Percentiles rank a stretch among this genome's conserved stretches.
phyloP scores from a whole-genome alignment of 2,888 invertebrate species.

The Neelides folsomi region DNA sequence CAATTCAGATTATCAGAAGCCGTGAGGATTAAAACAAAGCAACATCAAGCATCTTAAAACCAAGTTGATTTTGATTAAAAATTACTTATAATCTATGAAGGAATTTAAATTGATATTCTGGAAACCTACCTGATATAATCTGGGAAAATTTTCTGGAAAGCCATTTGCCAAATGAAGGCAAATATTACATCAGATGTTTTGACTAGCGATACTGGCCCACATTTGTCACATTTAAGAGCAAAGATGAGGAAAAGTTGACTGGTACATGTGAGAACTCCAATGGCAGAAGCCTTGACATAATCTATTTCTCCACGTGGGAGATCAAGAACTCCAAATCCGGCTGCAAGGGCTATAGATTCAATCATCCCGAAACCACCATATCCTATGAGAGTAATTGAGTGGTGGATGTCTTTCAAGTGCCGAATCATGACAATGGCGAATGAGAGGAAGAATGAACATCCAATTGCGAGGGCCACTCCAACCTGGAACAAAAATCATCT shows the following conservation, averaged over 20 bases:
- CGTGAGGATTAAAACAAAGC: no score
- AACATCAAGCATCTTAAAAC: no score
- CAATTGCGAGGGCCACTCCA: slow-evolving; percentile 24
- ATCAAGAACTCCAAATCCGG: slow-evolving; percentile 22
- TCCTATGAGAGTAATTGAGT: slow-evolving; percentile 24
- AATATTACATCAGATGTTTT: slow-evolving; percentile 27
- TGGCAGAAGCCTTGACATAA: slow-evolving; percentile 18
- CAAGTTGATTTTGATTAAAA: no score
- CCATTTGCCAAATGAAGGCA: slow-evolving; percentile 28
- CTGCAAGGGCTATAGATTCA: slow-evolving; percentile 21
- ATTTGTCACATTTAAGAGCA: slow-evolving; percentile 28
- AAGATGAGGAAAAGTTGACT: slow-evolving; percentile 30
- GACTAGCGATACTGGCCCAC: slow-evolving; percentile 25
- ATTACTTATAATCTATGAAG: no score
- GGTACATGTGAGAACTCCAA: slow-evolving; percentile 23
- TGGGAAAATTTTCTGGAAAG: slow-evolving; percentile 17
- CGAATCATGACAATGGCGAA: slow-evolving; percentile 31
- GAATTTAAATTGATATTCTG: background rate
- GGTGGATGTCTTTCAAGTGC: slow-evolving; percentile 28
- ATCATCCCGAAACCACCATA: slow-evolving; percentile 28
- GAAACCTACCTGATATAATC: slow-evolving; percentile 21
- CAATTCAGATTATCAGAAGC: no score
- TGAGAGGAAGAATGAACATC: slow-evolving; percentile 27
- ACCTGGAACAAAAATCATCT: slow-evolving; percentile 12
- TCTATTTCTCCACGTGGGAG: slow-evolving; percentile 23